These are phyloP conservation scores for Echeneis naucrates DNA, from an alignment of 2,797 vertebrate genomes.

Conservation along the genomic window DNA sequence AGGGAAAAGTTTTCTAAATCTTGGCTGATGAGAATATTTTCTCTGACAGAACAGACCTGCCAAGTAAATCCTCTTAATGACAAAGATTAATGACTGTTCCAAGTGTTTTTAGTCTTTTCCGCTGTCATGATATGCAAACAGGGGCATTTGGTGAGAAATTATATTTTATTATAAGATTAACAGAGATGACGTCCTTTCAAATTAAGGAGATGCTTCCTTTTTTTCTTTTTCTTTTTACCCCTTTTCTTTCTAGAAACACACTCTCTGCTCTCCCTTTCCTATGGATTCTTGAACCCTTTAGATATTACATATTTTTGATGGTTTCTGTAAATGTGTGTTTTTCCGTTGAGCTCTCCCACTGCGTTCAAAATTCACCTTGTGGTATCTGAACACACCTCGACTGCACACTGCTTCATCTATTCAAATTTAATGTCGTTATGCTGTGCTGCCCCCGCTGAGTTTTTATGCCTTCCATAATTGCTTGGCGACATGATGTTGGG, in stretches of 20 bases:
- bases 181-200: not conserved
- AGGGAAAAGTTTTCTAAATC: conserved; percentile 42
- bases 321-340: too few species aligned
- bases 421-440: not conserved
- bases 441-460: not conserved
- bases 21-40: conserved; percentile 52
- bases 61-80: conserved; percentile 49
- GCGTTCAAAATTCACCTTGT: conserved; percentile 3
- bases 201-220: not conserved
- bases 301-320: not conserved
- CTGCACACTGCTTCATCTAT: not conserved
- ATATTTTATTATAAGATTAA: conserved; percentile 30
- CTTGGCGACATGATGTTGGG: conserved; percentile 6
- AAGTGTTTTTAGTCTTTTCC: conserved; percentile 36
- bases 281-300: not conserved
- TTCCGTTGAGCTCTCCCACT: not conserved
- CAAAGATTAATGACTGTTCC: conserved; percentile 52
- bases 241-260: conserved; percentile 3
- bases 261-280: not conserved
- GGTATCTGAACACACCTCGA: not conserved
- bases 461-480: conserved; percentile 13
- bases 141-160: conserved; percentile 1
- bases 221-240: not conserved
- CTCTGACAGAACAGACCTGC: conserved; percentile 37
- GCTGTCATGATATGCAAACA: conserved; percentile 29